phyloP scores from a whole-genome alignment of 2,888 invertebrate species.

The Eupithecia centaureata region DNA sequence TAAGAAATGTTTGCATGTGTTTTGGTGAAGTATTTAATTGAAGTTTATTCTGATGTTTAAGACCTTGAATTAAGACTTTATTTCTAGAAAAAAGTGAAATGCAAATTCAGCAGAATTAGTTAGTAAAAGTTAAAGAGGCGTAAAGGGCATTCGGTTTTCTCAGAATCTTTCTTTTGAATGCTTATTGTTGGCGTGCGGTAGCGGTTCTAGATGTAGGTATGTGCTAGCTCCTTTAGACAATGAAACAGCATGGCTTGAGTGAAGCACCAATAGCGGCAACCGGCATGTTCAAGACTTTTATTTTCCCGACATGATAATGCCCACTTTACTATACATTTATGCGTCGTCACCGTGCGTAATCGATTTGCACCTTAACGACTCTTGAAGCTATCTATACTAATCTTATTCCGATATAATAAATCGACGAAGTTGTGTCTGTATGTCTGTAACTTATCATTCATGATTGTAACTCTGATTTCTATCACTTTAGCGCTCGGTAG shows the following conservation, averaged over 20 bases:
- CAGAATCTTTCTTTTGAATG: too few relatives aligned
- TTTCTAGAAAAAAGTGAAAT: too few relatives aligned
- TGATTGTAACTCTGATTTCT: too few relatives aligned
- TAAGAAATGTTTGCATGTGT: too few relatives aligned
- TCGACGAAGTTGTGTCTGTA: neutral
- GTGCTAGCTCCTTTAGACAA: neutral
- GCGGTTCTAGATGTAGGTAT: neutral
- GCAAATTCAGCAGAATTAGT: too few relatives aligned
- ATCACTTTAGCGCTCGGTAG: too few relatives aligned
- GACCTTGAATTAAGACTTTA: too few relatives aligned
- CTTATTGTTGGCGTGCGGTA: neutral
- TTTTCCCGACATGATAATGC: constrained; percentile 7
- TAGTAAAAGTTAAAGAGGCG: too few relatives aligned
- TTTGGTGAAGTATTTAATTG: too few relatives aligned
- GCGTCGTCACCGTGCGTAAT: constrained; percentile 56
- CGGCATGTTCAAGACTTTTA: neutral
- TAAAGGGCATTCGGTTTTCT: too few relatives aligned
- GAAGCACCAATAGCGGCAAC: constrained; percentile 1
- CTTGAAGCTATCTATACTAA: constrained; percentile 61
- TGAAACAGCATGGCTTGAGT: neutral
- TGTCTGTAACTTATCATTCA: neutral
- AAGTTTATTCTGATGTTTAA: too few relatives aligned
- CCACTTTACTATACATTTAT: constrained; percentile 11
- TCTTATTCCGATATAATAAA: constrained; percentile 47
- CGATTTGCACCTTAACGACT: constrained; percentile 66